Evolutionary conservation across 2,113 vertebrate species (phyloP), one percentile per base, ranked within the genome.

Genomic region (Stigmatopora nigra): DNA sequence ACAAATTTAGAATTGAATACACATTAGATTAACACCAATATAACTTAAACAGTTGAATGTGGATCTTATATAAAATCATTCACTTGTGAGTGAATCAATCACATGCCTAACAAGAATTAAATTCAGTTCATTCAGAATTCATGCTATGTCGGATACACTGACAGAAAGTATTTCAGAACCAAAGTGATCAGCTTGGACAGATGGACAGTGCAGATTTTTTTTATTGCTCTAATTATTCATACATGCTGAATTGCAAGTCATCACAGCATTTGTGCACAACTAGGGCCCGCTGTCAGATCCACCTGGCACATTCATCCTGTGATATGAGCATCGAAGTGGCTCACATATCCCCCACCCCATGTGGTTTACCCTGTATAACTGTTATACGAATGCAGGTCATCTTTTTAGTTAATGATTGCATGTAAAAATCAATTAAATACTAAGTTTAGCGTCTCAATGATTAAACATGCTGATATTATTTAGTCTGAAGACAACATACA

Each of bases 181-280:
- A 78, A 78, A 72, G 67, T 78, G 59, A 61, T 72, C 64, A 67
- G 63, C 68, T 64, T 68, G 45, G 41, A 72, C 64, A 71, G 68
- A 77, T 19, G 62, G 75, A 70, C 71, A 71, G 69, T 63, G 11
- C 70, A 36, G 41, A 60, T 58, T 63, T 65, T 10, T 15, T 51
- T 64, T 47, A 63, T 67, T 12, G 48, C 55, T 44, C 70, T 74
- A 67, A 11, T 69, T 59, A 47, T 74, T 66, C 51, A 63, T 73
- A 51, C 63, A 31, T 68, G 66, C 76, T 84, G 73, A 87, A 89
- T 82, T 82, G 77, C 75, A 81, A 48, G 22, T 88, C 87, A 87
- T 84, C 86, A 77, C 70, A 77, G 74, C 86, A 87, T 88, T 86
- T 90, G 86, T 82, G 69, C 80, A 52, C 82, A 78, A 87, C 71